Evolutionary conservation across 2,797 vertebrate genomes (phyloP), one percentile per base, ranked within the genome.

Genomic region (Macropodus opercularis): DNA sequence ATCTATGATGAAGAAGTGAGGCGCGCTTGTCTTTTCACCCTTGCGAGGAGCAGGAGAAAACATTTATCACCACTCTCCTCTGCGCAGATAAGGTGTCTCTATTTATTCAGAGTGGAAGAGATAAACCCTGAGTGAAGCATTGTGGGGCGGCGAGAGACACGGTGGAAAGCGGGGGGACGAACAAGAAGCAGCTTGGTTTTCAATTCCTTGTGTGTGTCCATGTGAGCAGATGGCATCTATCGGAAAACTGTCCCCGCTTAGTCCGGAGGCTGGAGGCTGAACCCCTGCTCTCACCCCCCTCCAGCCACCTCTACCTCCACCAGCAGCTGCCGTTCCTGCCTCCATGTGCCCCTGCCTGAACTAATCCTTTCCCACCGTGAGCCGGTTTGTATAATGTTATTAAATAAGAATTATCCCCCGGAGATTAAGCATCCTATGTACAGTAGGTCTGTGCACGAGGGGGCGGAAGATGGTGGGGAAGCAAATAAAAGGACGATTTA

Each of bases 41-140:
- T 83, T 81, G 77, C 72, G 56, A 83, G 73, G 54, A 73, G 77
- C 80, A 78, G 69, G 52, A 76, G 84, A 87, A 87, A 86, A 78
- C 90, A 90, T 91, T 91, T 83, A 91, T 91, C 87, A 88, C 66
- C 63, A 57, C 85, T 91, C 88, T 88, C 79, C 63, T 69, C 55
- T 21, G 74, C 52, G 18, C 71, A 87, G 92, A 92, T 91, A 93
- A 92, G 87, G 84, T 81, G 86, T 90, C 88, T 90, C 90, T 87
- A 90, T 91, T 91, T 85, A 90, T 89, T 90, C 80, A 80, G 77
- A 83, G 83, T 81, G 77, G 66, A 81, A 39, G 60, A 88, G 89
- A 92, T 91, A 92, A 92, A 87, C 75, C 69, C 34, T 81, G 80
- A 89, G 89, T 79, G 86, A 89, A 80, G 77, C 80, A 85, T 80